phyloP scores from a whole-genome alignment of 1,140 invertebrate genomes.

The Bombus affinis region DNA sequence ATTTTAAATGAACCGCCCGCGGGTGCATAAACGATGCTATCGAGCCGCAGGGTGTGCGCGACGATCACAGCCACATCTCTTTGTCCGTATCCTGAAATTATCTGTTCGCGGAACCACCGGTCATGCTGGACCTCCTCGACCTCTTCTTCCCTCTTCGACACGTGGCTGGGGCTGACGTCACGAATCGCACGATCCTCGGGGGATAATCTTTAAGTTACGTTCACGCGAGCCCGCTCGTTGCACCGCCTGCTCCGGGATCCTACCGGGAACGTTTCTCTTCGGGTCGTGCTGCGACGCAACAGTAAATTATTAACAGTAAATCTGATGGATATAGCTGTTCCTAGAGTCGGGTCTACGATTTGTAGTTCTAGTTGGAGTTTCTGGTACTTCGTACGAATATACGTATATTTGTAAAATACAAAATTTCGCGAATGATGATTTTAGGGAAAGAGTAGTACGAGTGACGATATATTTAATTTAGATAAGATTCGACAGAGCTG shows the following conservation, averaged over 20 bases:
- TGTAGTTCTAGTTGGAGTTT: not conserved
- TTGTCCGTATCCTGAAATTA: constrained; percentile 57
- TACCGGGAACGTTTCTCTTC: not conserved
- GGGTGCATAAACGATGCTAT: constrained; percentile 29
- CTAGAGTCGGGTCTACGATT: not conserved
- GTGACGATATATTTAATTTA: not conserved
- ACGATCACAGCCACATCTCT: constrained; percentile 48
- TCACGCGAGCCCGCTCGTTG: constrained; percentile 20
- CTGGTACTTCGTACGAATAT: not conserved
- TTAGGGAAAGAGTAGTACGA: not conserved
- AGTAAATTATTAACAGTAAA: constrained; percentile 16
- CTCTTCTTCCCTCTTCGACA: constrained; percentile 59
- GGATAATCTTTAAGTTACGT: constrained; percentile 38
- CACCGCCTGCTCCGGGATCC: too few species aligned
- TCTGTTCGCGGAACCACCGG: constrained; percentile 54
- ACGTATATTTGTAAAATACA: too few species aligned
- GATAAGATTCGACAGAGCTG: not conserved
- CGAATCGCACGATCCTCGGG: constrained; percentile 55
- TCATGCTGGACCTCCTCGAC: constrained; percentile 47
- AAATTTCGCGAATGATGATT: too few species aligned
- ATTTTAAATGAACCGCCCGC: constrained; percentile 30
- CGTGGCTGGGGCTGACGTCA: constrained; percentile 59
- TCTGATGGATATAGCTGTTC: not conserved
- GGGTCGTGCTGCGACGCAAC: constrained; percentile 1
- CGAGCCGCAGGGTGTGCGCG: constrained; percentile 17